Evolutionary conservation across 2,113 vertebrate species (phyloP).

Genomic region (Morphnarchus princeps): DNA sequence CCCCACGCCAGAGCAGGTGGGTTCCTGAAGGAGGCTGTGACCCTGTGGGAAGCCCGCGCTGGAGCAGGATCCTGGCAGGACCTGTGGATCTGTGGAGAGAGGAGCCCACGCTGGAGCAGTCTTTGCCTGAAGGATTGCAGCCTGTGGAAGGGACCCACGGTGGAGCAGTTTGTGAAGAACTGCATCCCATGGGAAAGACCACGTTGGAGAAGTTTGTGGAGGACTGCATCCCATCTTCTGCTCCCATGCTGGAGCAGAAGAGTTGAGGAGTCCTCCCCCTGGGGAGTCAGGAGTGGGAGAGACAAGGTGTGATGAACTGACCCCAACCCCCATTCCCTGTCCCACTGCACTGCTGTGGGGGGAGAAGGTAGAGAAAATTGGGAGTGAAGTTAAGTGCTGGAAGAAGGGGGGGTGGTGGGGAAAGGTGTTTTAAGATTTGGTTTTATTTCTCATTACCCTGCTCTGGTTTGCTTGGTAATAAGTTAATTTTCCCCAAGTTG

Average conservation of each 20-base stretch:
- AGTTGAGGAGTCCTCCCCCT: too few relatives aligned
- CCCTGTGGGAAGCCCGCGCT: rapidly evolving
- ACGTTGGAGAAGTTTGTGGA: too few relatives aligned
- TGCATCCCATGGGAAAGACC: too few relatives aligned
- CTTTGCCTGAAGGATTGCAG: background rate
- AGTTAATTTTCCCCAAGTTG: background rate
- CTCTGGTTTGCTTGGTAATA: background rate
- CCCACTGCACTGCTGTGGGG: background rate
- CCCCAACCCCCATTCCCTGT: background rate
- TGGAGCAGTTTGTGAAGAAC: background rate
- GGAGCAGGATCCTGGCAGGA: background rate
- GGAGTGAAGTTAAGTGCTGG: too few relatives aligned
- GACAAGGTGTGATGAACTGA: background rate
- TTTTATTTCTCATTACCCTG: background rate
- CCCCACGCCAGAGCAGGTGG: too few relatives aligned
- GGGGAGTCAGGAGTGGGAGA: too few relatives aligned
- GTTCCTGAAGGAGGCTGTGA: background rate
- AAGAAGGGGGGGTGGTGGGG: background rate
- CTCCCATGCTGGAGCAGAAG: too few relatives aligned
- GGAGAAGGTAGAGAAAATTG: background rate
- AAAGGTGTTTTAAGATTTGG: background rate
- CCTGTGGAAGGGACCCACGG: rapidly evolving
- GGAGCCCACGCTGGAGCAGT: background rate
- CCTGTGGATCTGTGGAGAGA: background rate
- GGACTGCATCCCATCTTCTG: too few relatives aligned